phyloP scores from a whole-genome alignment of 2,113 vertebrate species.

The Ophiodon elongatus region DNA sequence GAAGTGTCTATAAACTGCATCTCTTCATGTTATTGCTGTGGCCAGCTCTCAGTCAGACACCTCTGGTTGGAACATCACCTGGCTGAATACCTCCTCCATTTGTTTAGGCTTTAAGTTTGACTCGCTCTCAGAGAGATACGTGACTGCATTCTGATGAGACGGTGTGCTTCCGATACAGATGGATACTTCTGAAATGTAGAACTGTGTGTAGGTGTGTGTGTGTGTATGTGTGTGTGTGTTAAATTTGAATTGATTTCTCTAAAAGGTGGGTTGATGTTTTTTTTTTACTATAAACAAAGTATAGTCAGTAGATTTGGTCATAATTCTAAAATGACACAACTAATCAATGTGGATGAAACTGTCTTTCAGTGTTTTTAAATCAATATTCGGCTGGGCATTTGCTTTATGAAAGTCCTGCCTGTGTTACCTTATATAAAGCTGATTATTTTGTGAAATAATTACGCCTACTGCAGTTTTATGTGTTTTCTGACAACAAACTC shows the following conservation, averaged over 20 bases:
- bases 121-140: neutral
- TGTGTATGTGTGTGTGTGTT: neutral
- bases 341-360: neutral
- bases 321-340: constrained; percentile 12
- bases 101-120: constrained; percentile 1
- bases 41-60: constrained; percentile 1
- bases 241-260: neutral
- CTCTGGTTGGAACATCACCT: neutral
- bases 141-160: constrained; percentile 17
- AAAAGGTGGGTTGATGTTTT: neutral
- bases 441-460: neutral
- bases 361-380: neutral
- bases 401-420: neutral
- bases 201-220: neutral
- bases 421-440: neutral
- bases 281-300: neutral
- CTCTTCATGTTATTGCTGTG: constrained; percentile 7
- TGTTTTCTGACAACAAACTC: neutral
- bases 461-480: constrained; percentile 5
- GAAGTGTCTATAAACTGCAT: constrained; percentile 17
- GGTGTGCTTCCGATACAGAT: constrained; percentile 20
- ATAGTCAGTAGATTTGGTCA: neutral
- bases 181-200: constrained; percentile 1
- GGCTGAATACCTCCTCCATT: neutral
- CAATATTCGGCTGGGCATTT: neutral